These are phyloP conservation scores for Petrocephalus schoutedeni DNA, from an alignment of 2,797 vertebrate species.

Conservation along the genomic window DNA sequence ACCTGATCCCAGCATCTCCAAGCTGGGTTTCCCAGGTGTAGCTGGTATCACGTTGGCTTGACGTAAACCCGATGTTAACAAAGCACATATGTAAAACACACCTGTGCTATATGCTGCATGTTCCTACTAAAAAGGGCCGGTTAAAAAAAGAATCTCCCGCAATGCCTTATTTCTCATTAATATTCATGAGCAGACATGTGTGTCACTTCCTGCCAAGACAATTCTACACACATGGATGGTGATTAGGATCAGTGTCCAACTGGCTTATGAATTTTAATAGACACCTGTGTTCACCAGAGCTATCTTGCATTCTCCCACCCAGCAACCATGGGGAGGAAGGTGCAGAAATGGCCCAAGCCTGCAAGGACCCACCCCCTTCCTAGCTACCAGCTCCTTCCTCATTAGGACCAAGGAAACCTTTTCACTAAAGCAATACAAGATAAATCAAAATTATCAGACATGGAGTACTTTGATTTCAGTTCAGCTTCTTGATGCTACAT, in stretches of 20 bases:
- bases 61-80: background rate
- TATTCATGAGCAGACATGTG: background rate
- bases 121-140: background rate
- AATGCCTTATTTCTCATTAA: background rate
- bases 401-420: background rate
- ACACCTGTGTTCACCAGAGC: background rate
- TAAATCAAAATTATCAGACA: background rate
- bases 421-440: background rate
- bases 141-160: background rate
- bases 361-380: background rate
- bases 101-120: background rate
- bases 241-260: background rate
- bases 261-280: background rate
- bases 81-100: background rate
- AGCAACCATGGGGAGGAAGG: background rate
- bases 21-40: too few relatives aligned
- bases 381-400: too few relatives aligned
- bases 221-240: background rate
- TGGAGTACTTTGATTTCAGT: background rate
- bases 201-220: background rate
- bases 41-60: background rate
- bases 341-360: background rate
- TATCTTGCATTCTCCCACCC: background rate
- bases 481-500: background rate
- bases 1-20: too few relatives aligned